Percentiles rank a stretch among this genome's conserved stretches.
These are phyloP conservation scores for Malurus splendens DNA, from an alignment of 2,797 vertebrate species.

Conservation along the genomic window DNA sequence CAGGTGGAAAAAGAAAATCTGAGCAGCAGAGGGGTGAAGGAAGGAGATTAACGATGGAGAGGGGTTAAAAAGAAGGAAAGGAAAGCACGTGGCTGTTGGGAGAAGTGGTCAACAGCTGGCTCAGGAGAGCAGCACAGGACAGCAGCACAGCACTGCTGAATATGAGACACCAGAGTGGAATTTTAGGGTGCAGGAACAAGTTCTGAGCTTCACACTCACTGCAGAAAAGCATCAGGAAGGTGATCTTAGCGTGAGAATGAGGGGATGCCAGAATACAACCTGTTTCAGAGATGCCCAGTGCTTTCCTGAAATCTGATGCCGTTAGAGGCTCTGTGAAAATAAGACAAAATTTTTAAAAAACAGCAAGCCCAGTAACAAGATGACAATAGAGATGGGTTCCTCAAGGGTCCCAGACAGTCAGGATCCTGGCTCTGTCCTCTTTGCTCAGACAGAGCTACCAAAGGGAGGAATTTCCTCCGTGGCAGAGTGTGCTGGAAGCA, in stretches of 20 bases:
- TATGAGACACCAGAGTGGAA: neutral
- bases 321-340: neutral
- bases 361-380: neutral
- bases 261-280: neutral
- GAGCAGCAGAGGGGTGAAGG: neutral
- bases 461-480: constrained; percentile 24
- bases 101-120: neutral
- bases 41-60: no score
- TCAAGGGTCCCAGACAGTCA: neutral
- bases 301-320: neutral
- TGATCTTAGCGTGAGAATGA: neutral
- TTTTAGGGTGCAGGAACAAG: neutral
- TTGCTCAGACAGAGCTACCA: neutral
- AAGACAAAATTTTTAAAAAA: neutral
- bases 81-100: accelerated
- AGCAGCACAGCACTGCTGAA: neutral
- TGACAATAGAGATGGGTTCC: neutral
- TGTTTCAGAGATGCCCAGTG: neutral
- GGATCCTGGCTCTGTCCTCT: neutral
- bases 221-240: neutral
- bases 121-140: neutral
- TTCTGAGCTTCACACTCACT: neutral
- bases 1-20: neutral
- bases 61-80: neutral
- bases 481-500: neutral